Base-by-base conservation (phyloP, 2,797 vertebrate genomes). In the Uromys caudimaculatus region DNA sequence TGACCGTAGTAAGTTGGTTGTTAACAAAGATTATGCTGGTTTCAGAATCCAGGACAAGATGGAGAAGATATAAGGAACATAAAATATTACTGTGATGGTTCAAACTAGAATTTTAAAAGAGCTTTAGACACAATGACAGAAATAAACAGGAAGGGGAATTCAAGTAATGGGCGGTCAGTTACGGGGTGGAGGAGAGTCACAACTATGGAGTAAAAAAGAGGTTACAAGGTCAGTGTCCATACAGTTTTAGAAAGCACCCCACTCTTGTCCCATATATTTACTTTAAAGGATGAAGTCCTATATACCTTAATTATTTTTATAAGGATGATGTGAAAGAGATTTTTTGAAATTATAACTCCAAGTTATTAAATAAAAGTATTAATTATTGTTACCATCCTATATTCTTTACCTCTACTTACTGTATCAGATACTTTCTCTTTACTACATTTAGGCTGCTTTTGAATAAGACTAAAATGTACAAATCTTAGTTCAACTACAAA, bases 311-410 rank as follows among this genome's bases (percentile, higher is more conserved):
- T 54, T 44, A 78, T 64, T 78, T 32, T 3, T 84, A 44, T 60
- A 87, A 89, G 60, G 84, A 92, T 54, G 67, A 73, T 73, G 67
- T 64, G 32, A 93, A 58, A 87, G 38, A 95, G 32, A 69, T 69
- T 62, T 62, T 69, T 77, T 76, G 27, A 96, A 93, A 92, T 88
- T 38, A 87, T 38, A 90, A 27, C 62, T 77, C 38, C 64, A 94
- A 83, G 38, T 89, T 21, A 64, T 47, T 96, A 86, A 93, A 75
- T 41, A n/a, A 82, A 95, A 91, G 73, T 21, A 1, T 56, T 83
- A 91, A 89, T 54, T 84, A 81, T 84, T 88, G 81, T 41, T 73
- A 77, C 4, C 54, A 69, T 47, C 71, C 12, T 94, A 93, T 6
- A 64, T 94, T 82, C 41, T 79, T 85, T 29, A 71, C n/a, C 69